These are phyloP conservation scores for Excalfactoria chinensis DNA, from an alignment of 2,113 vertebrate species.

Conservation along the genomic window DNA sequence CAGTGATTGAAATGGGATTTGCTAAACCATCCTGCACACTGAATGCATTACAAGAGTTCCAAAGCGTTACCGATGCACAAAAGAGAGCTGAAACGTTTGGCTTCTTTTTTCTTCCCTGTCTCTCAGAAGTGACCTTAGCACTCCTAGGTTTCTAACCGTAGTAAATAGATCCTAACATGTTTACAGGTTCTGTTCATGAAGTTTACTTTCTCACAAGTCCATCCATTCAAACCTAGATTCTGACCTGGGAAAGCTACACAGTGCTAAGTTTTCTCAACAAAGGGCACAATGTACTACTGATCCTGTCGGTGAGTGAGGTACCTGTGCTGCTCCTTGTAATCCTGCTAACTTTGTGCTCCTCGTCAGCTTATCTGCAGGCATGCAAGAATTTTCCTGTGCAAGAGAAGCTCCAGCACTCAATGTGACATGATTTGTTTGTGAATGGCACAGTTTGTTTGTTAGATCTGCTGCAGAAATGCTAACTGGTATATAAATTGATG, in stretches of 20 bases:
- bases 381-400: not conserved
- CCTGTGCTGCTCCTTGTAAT: not conserved
- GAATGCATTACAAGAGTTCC: slow-evolving; percentile 28
- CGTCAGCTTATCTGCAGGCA: not conserved
- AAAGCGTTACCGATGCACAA: not conserved
- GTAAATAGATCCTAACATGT: not conserved
- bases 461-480: not conserved
- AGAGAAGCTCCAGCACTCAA: not conserved
- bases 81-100: not conserved
- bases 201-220: not conserved
- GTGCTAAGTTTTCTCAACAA: not conserved
- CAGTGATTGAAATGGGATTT: slow-evolving; percentile 29
- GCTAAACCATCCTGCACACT: not conserved
- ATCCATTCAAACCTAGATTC: not conserved
- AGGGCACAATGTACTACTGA: not conserved
- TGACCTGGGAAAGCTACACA: not conserved
- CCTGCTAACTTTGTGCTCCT: not conserved
- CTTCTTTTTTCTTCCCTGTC: not conserved
- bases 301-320: not conserved
- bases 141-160: not conserved
- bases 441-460: not conserved
- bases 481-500: not conserved
- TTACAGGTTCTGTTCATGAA: not conserved
- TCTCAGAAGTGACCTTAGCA: not conserved
- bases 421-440: not conserved